Evolutionary conservation across 1,140 invertebrate genomes (phyloP).

Genomic region (Halesus radiatus): DNA sequence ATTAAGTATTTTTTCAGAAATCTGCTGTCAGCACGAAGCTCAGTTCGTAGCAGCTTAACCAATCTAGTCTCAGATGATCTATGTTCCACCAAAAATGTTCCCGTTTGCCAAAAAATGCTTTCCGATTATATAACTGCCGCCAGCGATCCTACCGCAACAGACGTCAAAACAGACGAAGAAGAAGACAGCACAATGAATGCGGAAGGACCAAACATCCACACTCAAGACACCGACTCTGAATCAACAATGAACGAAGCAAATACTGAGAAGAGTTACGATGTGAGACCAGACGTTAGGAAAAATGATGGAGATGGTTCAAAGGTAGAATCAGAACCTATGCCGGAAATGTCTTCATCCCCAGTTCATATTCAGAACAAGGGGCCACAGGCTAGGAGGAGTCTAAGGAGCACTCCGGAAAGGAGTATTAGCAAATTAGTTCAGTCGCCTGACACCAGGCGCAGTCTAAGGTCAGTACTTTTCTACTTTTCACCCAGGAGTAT

Average conservation of each 20-base stretch:
- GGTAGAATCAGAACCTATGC: background rate
- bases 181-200: background rate
- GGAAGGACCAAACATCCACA: background rate
- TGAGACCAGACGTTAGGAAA: too few relatives aligned
- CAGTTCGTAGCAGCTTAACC: slow-evolving; percentile 2
- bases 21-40: slow-evolving; percentile 26
- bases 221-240: background rate
- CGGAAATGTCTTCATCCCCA: background rate
- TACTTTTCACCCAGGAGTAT: background rate
- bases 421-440: background rate
- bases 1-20: slow-evolving; percentile 30
- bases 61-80: slow-evolving; percentile 23
- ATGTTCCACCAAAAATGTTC: background rate
- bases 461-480: slow-evolving; percentile 28
- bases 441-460: slow-evolving; percentile 16
- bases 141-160: background rate
- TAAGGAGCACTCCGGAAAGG: slow-evolving; percentile 33
- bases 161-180: background rate
- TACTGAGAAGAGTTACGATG: background rate
- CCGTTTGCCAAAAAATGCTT: background rate
- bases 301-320: background rate
- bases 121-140: background rate
- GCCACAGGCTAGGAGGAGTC: slow-evolving; percentile 31
- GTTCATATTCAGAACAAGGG: background rate
- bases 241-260: background rate